Percentiles rank a stretch among this genome's conserved stretches.
phyloP scores from a whole-genome alignment of 2,797 vertebrate species.

The Sebastes matsubarae region DNA sequence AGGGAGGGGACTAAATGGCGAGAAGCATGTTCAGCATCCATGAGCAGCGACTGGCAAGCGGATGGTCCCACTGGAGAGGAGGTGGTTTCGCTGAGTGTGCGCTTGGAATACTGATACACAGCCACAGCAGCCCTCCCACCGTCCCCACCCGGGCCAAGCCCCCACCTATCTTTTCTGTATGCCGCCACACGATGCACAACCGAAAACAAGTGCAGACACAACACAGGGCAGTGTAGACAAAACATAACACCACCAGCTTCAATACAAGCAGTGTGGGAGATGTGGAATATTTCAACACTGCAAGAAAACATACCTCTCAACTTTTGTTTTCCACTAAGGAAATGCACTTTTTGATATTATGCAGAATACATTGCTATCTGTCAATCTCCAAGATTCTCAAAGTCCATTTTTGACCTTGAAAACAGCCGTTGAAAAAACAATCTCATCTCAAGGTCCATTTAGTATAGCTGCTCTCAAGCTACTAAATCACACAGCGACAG shows the following conservation, averaged over 20 bases:
- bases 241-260: slow-evolving; percentile 28
- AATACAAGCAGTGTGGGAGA: background rate
- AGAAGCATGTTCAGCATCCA: slow-evolving; percentile 76
- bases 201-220: slow-evolving; percentile 59
- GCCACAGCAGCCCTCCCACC: slow-evolving; percentile 16
- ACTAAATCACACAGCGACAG: background rate
- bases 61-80: slow-evolving; percentile 71
- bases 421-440: background rate
- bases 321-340: background rate
- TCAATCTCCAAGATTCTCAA: background rate
- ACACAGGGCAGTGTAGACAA: slow-evolving; percentile 44
- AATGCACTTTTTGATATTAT: background rate
- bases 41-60: slow-evolving; percentile 64
- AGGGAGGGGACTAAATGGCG: slow-evolving; percentile 61
- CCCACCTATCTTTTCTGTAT: background rate
- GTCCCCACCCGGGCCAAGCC: slow-evolving; percentile 16
- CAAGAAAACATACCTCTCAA: background rate
- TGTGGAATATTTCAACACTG: background rate
- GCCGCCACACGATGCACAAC: slow-evolving; percentile 4
- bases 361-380: background rate
- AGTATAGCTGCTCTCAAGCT: background rate
- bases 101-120: slow-evolving; percentile 78
- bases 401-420: background rate
- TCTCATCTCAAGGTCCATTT: background rate
- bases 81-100: slow-evolving; percentile 76